Evolutionary conservation across 2,797 vertebrate genomes (phyloP), one percentile per base, ranked within the genome.

Genomic region (Galago senegalensis): DNA sequence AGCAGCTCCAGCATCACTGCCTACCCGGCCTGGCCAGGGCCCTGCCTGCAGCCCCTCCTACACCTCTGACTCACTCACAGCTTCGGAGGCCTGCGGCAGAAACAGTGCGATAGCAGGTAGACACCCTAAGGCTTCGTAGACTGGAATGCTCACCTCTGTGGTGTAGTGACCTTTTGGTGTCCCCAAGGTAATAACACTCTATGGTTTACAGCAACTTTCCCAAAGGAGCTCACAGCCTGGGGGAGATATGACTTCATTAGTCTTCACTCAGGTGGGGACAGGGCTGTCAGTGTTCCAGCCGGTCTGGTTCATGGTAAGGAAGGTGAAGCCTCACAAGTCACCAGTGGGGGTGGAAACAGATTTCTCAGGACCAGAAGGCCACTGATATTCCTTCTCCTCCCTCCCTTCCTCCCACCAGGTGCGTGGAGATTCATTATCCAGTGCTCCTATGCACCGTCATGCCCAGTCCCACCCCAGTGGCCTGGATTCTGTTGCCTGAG

Each of bases 221-320:
- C 85, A 92, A 95, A 94, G 91, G 72, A 82, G 60, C 94, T 94
- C 92, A 89, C 92, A 93, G 95, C 61, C 63, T 3, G 9, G n/a
- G 31, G 34, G 84, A 93, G 91, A 69, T 25, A 49, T 82, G 46
- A 87, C 56, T 72, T 86, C 87, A 77, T 61, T 21, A n/a, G 37
- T 12, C 40, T 60, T 75, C 21, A 0, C 72, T 63, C 65, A 67
- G 53, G 63, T 13, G 21, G 72, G 81, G 58, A 46, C 69, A 81
- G 65, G 63, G 37, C 76, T 40, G 70, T 58, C 25, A 3, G 18
- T 17, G 17, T 81, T 49, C 37, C 25, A 49, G 89, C 87, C 63
- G 17, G 65, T 81, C 83, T 83, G 76, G 23, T 11, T 79, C 75
- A 21, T 2, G 10, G 70, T 31, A 34, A 82, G 29, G 49, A 61